phyloP scores from a whole-genome alignment of 2,888 invertebrate species.

The Cepaea hortensis region DNA sequence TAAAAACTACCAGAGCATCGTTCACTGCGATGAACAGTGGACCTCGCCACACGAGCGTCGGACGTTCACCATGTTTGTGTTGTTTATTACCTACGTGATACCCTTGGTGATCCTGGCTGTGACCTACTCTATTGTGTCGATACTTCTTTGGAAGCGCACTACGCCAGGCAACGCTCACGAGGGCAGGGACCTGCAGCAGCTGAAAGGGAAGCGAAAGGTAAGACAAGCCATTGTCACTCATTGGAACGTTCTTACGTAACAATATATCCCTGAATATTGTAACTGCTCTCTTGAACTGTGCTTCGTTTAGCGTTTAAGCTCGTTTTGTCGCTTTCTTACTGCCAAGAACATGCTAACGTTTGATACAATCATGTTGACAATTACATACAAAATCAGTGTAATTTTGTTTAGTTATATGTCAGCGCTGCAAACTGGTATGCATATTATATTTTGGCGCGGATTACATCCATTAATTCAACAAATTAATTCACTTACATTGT shows the following conservation, averaged over 20 bases:
- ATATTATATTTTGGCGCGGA: too few species aligned
- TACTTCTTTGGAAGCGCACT: slow-evolving; percentile 77
- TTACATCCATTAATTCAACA: too few species aligned
- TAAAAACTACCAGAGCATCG: slow-evolving; percentile 54
- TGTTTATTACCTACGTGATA: slow-evolving; percentile 69
- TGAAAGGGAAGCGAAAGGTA: slow-evolving; percentile 77
- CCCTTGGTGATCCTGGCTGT: slow-evolving; percentile 73
- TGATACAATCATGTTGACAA: too few species aligned
- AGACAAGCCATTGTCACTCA: slow-evolving; percentile 3
- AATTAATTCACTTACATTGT: too few species aligned
- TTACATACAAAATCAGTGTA: too few species aligned
- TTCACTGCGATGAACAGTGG: slow-evolving; percentile 66
- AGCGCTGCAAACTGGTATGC: too few species aligned
- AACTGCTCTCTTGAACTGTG: not conserved
- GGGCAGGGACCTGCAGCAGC: slow-evolving; percentile 76
- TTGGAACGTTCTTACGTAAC: not conserved
- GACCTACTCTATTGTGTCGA: slow-evolving; percentile 77
- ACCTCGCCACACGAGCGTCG: slow-evolving; percentile 51
- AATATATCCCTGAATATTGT: not conserved
- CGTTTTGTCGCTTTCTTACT: too few species aligned
- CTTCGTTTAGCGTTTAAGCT: not conserved
- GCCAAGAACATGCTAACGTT: too few species aligned
- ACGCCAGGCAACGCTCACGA: slow-evolving; percentile 78
- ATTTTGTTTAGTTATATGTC: too few species aligned
- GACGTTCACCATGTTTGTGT: slow-evolving; percentile 69